A percentile compares a stretch with the other conserved stretches of the same genome.
phyloP scores from a whole-genome alignment of 2,113 vertebrate genomes.

The Turnix velox region DNA sequence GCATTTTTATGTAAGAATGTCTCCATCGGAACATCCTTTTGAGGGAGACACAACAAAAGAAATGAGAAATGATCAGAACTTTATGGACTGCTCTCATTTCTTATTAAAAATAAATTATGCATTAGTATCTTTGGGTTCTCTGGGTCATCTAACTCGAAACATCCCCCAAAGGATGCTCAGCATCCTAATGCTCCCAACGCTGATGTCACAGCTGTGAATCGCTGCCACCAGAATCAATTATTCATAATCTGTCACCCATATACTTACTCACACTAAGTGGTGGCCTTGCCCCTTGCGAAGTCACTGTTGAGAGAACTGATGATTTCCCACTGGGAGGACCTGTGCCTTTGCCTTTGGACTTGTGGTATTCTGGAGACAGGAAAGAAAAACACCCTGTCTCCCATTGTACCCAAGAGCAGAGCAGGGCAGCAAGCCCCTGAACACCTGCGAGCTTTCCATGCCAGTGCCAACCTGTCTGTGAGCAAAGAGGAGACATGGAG shows the following conservation, averaged over 20 bases:
- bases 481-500: not conserved
- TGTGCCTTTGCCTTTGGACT: not conserved
- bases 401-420: not conserved
- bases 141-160: not conserved
- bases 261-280: not conserved
- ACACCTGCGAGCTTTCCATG: accelerated
- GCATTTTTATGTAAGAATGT: not conserved
- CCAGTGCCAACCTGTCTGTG: accelerated
- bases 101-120: constrained; percentile 22
- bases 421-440: not conserved
- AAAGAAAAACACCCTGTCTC: not conserved
- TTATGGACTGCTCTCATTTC: not conserved
- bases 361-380: not conserved
- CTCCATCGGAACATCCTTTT: not conserved
- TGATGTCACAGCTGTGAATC: not conserved
- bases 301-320: not conserved
- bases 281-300: not conserved
- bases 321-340: accelerated
- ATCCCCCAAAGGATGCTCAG: not conserved
- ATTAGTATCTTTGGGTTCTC: not conserved
- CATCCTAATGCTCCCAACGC: not conserved
- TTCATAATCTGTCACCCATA: not conserved
- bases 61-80: not conserved
- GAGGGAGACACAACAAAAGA: not conserved
- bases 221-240: not conserved